A percentile compares a stretch with the other conserved stretches of the same genome.
These are phyloP conservation scores for Pseudorhombus dupliciocellatus DNA, from an alignment of 2,113 vertebrate genomes.

Conservation along the genomic window DNA sequence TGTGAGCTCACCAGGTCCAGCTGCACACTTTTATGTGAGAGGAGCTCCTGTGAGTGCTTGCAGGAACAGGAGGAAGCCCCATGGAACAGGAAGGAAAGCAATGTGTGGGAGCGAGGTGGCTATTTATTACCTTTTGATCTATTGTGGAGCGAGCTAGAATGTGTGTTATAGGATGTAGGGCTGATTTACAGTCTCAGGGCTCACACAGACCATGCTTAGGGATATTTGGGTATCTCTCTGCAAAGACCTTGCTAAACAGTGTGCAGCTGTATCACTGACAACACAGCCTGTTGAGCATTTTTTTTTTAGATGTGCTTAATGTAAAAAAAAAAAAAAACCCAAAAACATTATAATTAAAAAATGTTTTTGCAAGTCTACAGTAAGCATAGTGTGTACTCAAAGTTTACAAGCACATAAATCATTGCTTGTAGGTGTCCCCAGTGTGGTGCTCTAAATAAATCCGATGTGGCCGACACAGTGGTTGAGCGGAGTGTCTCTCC, in stretches of 20 bases:
- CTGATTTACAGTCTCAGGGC: slow-evolving; percentile 74
- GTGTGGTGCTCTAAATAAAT: slow-evolving; percentile 66
- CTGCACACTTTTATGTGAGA: slow-evolving; percentile 72
- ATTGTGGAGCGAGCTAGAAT: slow-evolving; percentile 74
- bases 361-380: slow-evolving; percentile 58
- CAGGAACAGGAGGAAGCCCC: slow-evolving; percentile 73
- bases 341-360: slow-evolving; percentile 15
- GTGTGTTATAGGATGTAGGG: slow-evolving; percentile 77
- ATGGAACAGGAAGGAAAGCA: slow-evolving; percentile 78
- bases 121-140: slow-evolving; percentile 80
- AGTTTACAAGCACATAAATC: slow-evolving; percentile 71
- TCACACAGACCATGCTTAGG: slow-evolving; percentile 50
- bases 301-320: slow-evolving; percentile 34
- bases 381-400: slow-evolving; percentile 62
- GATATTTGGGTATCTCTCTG: slow-evolving; percentile 74
- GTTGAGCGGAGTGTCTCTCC: slow-evolving; percentile 45
- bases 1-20: slow-evolving; percentile 59
- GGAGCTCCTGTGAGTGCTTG: slow-evolving; percentile 69
- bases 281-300: slow-evolving; percentile 15
- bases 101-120: slow-evolving; percentile 75
- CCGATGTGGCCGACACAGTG: slow-evolving; percentile 57
- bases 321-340: no score
- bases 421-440: slow-evolving; percentile 61
- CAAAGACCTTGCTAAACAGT: slow-evolving; percentile 65
- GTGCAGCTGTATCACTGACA: slow-evolving; percentile 25